These are phyloP conservation scores for Mesocricetus auratus DNA, from an alignment of 2,113 vertebrate species.

Conservation along the genomic window DNA sequence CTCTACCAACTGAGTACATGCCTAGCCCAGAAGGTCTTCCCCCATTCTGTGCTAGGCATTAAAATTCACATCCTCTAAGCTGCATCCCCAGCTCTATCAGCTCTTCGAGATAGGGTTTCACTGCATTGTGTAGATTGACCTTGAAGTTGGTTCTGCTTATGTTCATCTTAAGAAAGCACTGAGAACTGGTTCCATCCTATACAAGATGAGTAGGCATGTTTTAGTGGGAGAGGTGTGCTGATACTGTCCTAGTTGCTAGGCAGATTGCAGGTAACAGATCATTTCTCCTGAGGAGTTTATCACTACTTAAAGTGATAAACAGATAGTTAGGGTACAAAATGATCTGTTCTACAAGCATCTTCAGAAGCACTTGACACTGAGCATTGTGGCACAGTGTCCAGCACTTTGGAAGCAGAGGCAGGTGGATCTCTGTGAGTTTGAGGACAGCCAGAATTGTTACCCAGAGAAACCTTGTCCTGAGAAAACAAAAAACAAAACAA, in stretches of 20 bases:
- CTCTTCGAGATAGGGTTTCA: too few relatives aligned
- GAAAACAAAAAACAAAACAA: not conserved
- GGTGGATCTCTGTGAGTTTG: not conserved
- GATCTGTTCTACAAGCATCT: conserved; percentile 41
- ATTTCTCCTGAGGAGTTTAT: not conserved
- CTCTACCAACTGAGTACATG: not conserved
- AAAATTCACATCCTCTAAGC: not conserved
- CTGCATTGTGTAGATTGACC: not conserved
- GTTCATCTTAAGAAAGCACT: conserved; percentile 34
- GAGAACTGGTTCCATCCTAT: not conserved
- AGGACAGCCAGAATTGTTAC: not conserved
- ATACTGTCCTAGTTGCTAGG: conserved; percentile 22
- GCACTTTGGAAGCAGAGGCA: not conserved
- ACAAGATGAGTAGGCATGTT: not conserved
- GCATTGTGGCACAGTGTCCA: not conserved
- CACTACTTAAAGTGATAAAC: conserved; percentile 19
- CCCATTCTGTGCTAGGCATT: not conserved
- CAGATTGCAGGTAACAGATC: conserved; percentile 6
- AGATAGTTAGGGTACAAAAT: conserved; percentile 22
- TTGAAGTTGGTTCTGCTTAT: not conserved
- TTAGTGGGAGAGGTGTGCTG: conserved; percentile 33
- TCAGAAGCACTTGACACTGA: not conserved
- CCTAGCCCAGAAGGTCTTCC: not conserved
- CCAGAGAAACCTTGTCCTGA: not conserved
- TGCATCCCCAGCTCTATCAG: not conserved